Evolutionary conservation across 2,113 vertebrate species (phyloP).

Genomic region (Actinemys pallida): DNA sequence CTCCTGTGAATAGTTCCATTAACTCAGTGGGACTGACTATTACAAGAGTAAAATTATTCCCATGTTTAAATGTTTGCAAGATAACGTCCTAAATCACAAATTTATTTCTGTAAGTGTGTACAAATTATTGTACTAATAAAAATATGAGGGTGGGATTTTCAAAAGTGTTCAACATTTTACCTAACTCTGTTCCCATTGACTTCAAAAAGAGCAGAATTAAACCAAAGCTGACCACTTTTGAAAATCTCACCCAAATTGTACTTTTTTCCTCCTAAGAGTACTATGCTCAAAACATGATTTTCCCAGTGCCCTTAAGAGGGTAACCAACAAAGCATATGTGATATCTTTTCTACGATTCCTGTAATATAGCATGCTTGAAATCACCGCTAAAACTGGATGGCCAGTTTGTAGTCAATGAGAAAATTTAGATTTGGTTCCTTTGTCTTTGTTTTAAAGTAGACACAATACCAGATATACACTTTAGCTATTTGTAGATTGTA

Average conservation of each 20-base stretch:
- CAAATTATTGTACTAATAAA: slow-evolving; percentile 4
- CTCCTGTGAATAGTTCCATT: slow-evolving; percentile 37
- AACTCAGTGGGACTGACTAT: slow-evolving; percentile 45
- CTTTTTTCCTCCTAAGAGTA: background rate
- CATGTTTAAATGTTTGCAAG: slow-evolving; percentile 40
- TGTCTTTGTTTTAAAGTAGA: background rate
- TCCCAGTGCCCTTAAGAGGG: background rate
- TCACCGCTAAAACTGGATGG: background rate
- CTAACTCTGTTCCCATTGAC: background rate
- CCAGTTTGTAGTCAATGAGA: background rate
- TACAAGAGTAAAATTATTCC: slow-evolving; percentile 50
- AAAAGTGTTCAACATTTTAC: background rate
- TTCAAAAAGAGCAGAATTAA: background rate
- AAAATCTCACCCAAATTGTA: background rate
- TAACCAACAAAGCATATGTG: background rate
- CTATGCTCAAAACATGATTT: fast-evolving
- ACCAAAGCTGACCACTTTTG: background rate
- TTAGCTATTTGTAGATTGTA: background rate
- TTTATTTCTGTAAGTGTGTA: slow-evolving; percentile 22
- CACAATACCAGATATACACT: background rate
- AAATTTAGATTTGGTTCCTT: background rate
- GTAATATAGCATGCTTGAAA: background rate
- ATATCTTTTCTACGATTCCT: background rate
- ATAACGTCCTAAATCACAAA: background rate
- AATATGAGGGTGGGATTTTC: background rate